A percentile compares a stretch with the other conserved stretches of the same genome.
These are phyloP conservation scores for Mystacornis crossleyi DNA, from an alignment of 2,113 vertebrate genomes.

Conservation along the genomic window DNA sequence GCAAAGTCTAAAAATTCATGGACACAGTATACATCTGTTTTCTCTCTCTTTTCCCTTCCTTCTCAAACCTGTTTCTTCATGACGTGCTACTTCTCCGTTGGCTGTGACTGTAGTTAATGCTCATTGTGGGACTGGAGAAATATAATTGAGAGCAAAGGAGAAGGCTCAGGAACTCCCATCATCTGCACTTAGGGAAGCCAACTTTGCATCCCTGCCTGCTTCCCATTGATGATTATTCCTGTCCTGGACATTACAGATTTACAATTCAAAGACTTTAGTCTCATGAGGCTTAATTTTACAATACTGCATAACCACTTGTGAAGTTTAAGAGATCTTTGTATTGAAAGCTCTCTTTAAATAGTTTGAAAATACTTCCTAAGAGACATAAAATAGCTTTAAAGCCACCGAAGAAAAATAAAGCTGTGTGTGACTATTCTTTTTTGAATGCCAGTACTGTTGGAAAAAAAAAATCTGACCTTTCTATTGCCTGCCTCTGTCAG, in stretches of 20 bases:
- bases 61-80: background rate
- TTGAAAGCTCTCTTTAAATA: background rate
- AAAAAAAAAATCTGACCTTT: background rate
- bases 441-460: background rate
- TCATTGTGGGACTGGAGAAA: background rate
- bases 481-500: background rate
- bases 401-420: background rate
- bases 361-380: background rate
- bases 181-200: rapidly evolving
- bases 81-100: background rate
- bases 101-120: background rate
- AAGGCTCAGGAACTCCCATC: background rate
- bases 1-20: background rate
- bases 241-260: background rate
- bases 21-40: background rate
- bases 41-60: background rate
- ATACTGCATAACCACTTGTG: rapidly evolving
- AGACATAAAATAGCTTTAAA: background rate
- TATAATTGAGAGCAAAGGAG: background rate
- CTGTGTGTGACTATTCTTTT: background rate
- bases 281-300: background rate
- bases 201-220: background rate
- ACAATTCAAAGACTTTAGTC: background rate
- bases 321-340: background rate
- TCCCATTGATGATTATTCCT: background rate